These are phyloP conservation scores for Vicugna pacos DNA, from an alignment of 2,113 vertebrate genomes.

Conservation along the genomic window DNA sequence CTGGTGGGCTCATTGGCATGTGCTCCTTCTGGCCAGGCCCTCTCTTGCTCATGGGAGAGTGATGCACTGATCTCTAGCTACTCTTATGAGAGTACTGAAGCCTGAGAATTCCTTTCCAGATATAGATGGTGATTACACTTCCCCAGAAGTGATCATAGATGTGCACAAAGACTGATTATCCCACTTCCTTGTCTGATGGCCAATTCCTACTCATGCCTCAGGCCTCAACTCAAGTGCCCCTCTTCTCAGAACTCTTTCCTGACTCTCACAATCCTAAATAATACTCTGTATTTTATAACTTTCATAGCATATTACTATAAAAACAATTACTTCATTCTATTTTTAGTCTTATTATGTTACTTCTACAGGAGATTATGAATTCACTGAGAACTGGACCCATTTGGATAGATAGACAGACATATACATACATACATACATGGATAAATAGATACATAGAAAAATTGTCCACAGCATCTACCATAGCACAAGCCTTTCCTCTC, in stretches of 20 bases:
- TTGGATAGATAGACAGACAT: neutral
- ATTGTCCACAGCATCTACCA: neutral
- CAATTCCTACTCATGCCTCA: neutral
- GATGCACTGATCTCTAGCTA: neutral
- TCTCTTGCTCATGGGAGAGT: rapidly evolving
- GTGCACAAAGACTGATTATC: neutral
- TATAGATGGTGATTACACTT: neutral
- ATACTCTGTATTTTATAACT: neutral
- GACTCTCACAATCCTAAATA: neutral
- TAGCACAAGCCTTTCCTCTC: neutral
- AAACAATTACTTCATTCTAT: neutral
- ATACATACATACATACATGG: neutral
- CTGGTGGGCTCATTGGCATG: neutral
- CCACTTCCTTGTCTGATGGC: neutral
- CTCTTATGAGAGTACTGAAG: neutral
- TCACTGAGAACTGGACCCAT: neutral
- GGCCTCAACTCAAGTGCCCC: neutral
- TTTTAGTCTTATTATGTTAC: neutral
- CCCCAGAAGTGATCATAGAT: neutral
- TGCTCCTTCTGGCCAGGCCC: neutral
- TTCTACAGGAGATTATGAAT: neutral
- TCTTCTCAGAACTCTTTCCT: neutral
- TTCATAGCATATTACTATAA: neutral
- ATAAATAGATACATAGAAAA: neutral
- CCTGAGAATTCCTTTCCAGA: neutral